phyloP scores from a whole-genome alignment of 1,140 invertebrate species.

The Papilio dardanus region DNA sequence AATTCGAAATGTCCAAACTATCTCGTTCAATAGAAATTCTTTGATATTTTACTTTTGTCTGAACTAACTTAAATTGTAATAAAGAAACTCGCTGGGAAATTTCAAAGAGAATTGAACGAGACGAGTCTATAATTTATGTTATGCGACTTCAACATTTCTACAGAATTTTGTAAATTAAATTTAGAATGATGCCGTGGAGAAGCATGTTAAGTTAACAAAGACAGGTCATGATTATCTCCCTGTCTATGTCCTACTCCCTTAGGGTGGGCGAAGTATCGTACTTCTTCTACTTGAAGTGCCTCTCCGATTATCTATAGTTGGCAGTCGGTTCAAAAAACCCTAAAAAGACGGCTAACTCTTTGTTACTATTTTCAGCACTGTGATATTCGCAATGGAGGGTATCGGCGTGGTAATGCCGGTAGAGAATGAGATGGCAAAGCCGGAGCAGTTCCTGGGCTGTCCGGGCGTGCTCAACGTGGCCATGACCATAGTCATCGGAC shows the following conservation, averaged over 20 bases:
- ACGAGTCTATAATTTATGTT: neutral
- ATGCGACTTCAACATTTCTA: neutral
- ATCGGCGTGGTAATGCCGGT: slow-evolving; percentile 93
- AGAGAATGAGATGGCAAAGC: slow-evolving; percentile 93
- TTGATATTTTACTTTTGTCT: neutral
- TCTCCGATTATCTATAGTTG: too few relatives aligned
- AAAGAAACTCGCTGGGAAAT: too few relatives aligned
- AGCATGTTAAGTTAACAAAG: too few relatives aligned
- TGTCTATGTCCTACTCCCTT: too few relatives aligned
- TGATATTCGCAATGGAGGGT: slow-evolving; percentile 91
- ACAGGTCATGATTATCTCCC: too few relatives aligned
- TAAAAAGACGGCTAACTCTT: neutral
- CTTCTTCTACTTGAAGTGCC: too few relatives aligned
- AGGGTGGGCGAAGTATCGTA: too few relatives aligned
- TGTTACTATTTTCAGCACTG: slow-evolving; percentile 81
- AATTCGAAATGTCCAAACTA: neutral
- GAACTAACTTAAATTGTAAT: neutral
- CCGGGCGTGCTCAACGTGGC: slow-evolving; percentile 91
- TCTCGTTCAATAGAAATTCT: neutral
- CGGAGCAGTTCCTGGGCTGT: slow-evolving; percentile 89
- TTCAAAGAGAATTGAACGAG: too few relatives aligned
- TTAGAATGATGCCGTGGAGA: too few relatives aligned
- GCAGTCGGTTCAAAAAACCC: too few relatives aligned
- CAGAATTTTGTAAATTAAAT: too few relatives aligned
- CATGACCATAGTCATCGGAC: slow-evolving; percentile 88